Evolutionary conservation across 2,797 vertebrate genomes (phyloP), one percentile per base, ranked within the genome.

Genomic region (Basileuterus tristriatus): DNA sequence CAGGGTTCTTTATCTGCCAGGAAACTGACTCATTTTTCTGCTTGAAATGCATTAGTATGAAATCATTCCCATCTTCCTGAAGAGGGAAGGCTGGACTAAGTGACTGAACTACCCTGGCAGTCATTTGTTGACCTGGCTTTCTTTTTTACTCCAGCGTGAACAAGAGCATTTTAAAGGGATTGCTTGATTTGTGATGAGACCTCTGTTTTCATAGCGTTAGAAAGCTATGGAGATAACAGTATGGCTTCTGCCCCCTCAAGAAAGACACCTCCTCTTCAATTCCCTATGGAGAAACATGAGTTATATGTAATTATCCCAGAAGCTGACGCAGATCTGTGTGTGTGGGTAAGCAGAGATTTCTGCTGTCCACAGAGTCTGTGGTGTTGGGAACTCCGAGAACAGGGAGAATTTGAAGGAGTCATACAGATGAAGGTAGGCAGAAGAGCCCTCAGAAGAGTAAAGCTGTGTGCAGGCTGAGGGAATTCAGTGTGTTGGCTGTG

Each of bases 1-100:
- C 82, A 94, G 50, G 32, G 80, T 94, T 93, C 49, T 70, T 93
- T 92, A 96, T 97, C 86, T 97, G 92, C 94, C 90, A 92, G 94
- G 90, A 96, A 97, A 87, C 69, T 87, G 96, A 97, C 79, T 97
- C 90, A 95, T 94, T 97, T 97, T 96, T 94, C 80, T 93, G 19
- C 77, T 81, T 88, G 77, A 94, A 96, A 96, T 96, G 70, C 74
- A 68, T 92, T 80, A 76, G 78, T 92, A 87, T 93, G 20, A 70
- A 91, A 90, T 93, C 30, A 67, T 91, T 95, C 87, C 69, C 72
- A 7, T 79, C 81, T 97, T 97, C 69, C 55, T 90, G 83, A 92
- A 96, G 68, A 81, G 58, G 68, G 67, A 94, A 70, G 69, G 68
- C 84, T 87, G 69, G 81, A 22, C 15, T 83, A 72, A 83, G 44